Evolutionary conservation across 2,888 invertebrate species (phyloP).

Genomic region (Dicyrtomina minuta): DNA sequence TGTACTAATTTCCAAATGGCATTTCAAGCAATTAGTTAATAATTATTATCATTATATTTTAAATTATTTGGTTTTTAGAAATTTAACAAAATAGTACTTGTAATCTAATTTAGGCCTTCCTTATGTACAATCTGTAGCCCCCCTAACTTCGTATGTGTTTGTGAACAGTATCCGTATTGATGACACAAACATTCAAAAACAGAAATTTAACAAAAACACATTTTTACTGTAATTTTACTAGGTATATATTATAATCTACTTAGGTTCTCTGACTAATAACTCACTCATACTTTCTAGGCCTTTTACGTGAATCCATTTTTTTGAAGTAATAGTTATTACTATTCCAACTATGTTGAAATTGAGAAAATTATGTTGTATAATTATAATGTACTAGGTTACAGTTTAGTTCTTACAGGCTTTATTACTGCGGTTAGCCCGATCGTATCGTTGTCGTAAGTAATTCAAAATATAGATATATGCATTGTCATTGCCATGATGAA

Average conservation of each 20-base stretch:
- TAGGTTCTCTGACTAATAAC: conserved; percentile 12
- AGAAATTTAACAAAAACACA: background rate
- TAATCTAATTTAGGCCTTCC: conserved; percentile 34
- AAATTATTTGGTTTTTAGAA: too few species aligned
- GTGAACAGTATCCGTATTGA: conserved; percentile 15
- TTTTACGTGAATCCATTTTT: conserved; percentile 26
- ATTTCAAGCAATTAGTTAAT: conserved; percentile 14
- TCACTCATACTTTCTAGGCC: conserved; percentile 21
- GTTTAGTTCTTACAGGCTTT: background rate
- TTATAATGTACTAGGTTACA: background rate
- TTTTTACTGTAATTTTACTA: background rate
- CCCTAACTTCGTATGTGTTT: conserved; percentile 19
- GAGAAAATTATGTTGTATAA: too few species aligned
- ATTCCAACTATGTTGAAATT: too few species aligned
- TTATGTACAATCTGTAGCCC: conserved; percentile 29
- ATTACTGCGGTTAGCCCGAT: conserved; percentile 6
- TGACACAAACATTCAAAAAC: background rate
- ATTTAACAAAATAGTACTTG: too few species aligned
- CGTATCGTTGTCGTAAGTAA: conserved; percentile 16
- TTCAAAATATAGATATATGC: background rate
- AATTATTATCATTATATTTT: too few species aligned
- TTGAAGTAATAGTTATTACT: background rate
- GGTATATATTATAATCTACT: conserved; percentile 5
- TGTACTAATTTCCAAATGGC: conserved; percentile 3
- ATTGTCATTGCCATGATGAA: conserved; percentile 15